These are phyloP conservation scores for Sarcophaga subvicina DNA, from an alignment of 2,888 invertebrate species.

Conservation along the genomic window DNA sequence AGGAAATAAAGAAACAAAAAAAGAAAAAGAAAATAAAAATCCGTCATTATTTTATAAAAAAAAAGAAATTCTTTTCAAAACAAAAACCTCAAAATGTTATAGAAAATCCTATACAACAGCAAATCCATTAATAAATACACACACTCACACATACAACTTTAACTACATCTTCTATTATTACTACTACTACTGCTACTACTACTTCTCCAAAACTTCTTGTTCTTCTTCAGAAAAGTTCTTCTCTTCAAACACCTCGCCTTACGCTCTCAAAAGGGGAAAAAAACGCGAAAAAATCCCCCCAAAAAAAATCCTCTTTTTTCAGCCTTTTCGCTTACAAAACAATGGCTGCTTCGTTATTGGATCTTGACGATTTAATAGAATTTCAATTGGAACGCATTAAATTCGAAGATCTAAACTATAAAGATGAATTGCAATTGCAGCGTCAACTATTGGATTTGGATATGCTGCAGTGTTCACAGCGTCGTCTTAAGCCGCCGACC, in stretches of 20 bases:
- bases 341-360: conserved; percentile 71
- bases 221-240: background rate
- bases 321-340: conserved; percentile 28
- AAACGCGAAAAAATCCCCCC: too few species aligned
- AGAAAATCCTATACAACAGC: background rate
- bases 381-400: conserved; percentile 73
- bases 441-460: conserved; percentile 72
- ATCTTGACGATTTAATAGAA: conserved; percentile 73
- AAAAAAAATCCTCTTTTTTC: too few species aligned
- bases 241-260: background rate
- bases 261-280: background rate
- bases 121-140: background rate
- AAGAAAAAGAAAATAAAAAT: too few species aligned
- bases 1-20: too few species aligned
- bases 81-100: too few species aligned
- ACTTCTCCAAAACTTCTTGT: too few species aligned
- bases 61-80: too few species aligned
- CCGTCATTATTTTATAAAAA: too few species aligned
- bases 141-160: background rate
- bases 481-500: conserved; percentile 42
- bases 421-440: conserved; percentile 73
- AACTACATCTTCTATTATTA: background rate
- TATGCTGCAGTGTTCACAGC: conserved; percentile 55
- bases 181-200: background rate
- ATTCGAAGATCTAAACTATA: conserved; percentile 72